Evolutionary conservation across 2,797 vertebrate species (phyloP), one percentile per base, ranked within the genome.

Genomic region (Manis crassicaudata): DNA sequence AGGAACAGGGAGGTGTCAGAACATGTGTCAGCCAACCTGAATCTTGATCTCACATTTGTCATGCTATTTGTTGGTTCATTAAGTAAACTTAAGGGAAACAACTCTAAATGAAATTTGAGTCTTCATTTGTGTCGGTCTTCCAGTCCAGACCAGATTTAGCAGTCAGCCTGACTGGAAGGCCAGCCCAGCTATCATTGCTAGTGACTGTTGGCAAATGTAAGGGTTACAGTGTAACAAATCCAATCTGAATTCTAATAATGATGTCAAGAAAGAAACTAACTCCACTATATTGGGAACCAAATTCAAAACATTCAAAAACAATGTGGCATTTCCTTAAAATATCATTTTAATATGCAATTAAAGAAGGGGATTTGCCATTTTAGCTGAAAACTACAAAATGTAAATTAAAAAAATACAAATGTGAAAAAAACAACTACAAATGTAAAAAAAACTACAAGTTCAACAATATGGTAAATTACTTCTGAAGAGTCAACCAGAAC

Each of bases 401-500:
- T 58, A 95, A 92, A 86, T n/a, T 46, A 12, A 46, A 46, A 46
- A 46, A 46, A 46, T 12, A 46, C 46, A 11, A 46, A 54, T 90
- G 56, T 46, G 46, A 46, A 46, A 46, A 46, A 46, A 46, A 46
- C 46, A 46, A n/a, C 27, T 68, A 67, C 46, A 77, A 46, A 76
- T 73, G 2, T 56, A 93, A 92, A 82, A 46, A 46, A 46, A 46
- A 46, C 46, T 46, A 46, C 10, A 46, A 68, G 20, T 88, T 46
- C 90, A 73, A 88, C 35, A 93, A 88, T 83, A 93, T 85, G 77
- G 32, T 65, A 68, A 77, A 85, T 84, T 89, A 72, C 7, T 95
- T 85, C 56, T 95, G 43, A 5, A 76, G 75, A 90, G 4, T 70
- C 46, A 96, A 79, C 7, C 21, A 90, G 50, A 96, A 16, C 50